A percentile compares a stretch with the other conserved stretches of the same genome.
phyloP scores from a whole-genome alignment of 2,888 invertebrate species.

The Eristalis arbustorum region DNA sequence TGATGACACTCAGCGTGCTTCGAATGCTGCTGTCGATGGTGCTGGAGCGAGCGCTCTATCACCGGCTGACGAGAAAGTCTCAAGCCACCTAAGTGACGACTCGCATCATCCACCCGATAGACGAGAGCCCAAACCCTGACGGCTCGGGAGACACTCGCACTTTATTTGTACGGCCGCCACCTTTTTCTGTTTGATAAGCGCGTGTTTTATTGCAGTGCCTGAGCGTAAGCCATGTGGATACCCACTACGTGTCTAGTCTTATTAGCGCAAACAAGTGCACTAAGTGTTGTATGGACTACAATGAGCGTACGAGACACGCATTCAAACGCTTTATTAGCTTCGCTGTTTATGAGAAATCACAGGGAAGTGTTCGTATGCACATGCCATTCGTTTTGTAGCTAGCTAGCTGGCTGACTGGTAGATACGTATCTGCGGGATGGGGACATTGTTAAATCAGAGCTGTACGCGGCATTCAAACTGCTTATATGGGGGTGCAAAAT shows the following conservation, averaged over 20 bases:
- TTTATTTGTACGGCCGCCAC: conserved; percentile 38
- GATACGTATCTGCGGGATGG: conserved; percentile 14
- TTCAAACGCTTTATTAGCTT: conserved; percentile 62
- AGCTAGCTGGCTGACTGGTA: not conserved
- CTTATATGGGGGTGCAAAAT: conserved; percentile 51
- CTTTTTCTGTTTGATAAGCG: conserved; percentile 57
- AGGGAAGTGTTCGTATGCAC: conserved; percentile 7
- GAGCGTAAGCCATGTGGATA: conserved; percentile 30
- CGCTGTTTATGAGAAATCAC: conserved; percentile 27
- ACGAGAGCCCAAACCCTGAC: not conserved
- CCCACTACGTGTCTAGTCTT: conserved; percentile 56
- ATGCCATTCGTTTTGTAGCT: not conserved
- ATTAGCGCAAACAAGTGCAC: conserved; percentile 59
- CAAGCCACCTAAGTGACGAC: not conserved
- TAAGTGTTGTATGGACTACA: conserved; percentile 52
- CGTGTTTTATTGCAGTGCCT: conserved; percentile 45
- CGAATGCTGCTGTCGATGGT: conserved; percentile 6
- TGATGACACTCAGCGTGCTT: conserved; percentile 45
- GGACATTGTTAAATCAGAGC: conserved; percentile 54
- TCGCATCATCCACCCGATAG: not conserved
- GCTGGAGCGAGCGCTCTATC: not conserved
- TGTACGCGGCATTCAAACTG: conserved; percentile 40
- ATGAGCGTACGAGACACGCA: conserved; percentile 59
- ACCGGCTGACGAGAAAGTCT: not conserved
- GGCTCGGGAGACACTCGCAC: not conserved